Evolutionary conservation across 2,113 vertebrate species (phyloP).

Genomic region (Arenaria interpres): DNA sequence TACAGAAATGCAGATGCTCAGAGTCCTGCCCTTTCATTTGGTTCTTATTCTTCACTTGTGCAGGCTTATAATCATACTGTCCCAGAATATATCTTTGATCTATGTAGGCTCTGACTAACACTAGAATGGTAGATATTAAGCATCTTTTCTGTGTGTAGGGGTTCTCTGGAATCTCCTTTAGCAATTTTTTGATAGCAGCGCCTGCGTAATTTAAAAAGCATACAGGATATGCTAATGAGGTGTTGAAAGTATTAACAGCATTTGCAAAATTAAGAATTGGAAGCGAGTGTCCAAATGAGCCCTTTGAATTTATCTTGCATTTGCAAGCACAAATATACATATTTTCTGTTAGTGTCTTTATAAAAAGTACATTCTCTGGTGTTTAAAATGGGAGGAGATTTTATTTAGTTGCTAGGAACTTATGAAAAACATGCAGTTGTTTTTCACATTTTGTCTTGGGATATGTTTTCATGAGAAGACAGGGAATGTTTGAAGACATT

Average conservation of each 20-base stretch:
- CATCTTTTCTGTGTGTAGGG: not conserved
- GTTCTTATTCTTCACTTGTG: constrained; percentile 20
- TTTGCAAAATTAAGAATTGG: constrained; percentile 45
- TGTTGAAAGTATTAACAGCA: constrained; percentile 13
- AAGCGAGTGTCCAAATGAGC: not conserved
- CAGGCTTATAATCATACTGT: constrained; percentile 3
- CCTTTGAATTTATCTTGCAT: constrained; percentile 18
- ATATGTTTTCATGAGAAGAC: not conserved
- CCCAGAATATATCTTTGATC: constrained; percentile 19
- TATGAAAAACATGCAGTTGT: not conserved
- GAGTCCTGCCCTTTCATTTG: not conserved
- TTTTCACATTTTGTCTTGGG: not conserved
- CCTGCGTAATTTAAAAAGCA: constrained; percentile 44
- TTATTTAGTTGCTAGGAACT: not conserved
- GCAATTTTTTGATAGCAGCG: not conserved
- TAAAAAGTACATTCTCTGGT: not conserved
- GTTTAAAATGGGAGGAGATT: not conserved
- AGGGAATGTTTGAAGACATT: not conserved
- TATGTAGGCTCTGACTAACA: not conserved
- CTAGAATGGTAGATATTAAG: constrained; percentile 35
- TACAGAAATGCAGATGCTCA: constrained; percentile 54
- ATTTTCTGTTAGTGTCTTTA: constrained; percentile 15
- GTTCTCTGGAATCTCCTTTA: constrained; percentile 55
- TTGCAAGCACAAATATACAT: not conserved
- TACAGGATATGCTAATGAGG: constrained; percentile 46